These are phyloP conservation scores for Otolemur crassicaudatus DNA, from an alignment of 2,797 vertebrate genomes.

Conservation along the genomic window DNA sequence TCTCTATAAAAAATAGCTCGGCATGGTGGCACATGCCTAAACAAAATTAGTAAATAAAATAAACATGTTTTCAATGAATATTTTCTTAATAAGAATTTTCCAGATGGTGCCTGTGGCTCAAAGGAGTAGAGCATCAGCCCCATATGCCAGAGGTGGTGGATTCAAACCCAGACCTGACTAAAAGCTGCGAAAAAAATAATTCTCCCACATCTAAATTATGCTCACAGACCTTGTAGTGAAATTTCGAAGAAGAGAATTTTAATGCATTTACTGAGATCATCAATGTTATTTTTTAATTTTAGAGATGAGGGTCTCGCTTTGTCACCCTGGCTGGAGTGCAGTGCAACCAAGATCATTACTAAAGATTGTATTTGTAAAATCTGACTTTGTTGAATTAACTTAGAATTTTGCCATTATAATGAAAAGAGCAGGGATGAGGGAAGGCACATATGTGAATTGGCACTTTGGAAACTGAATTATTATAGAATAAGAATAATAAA, in stretches of 20 bases:
- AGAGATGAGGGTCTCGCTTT: too few relatives aligned
- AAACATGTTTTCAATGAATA: neutral
- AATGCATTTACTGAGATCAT: neutral
- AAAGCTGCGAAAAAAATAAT: too few relatives aligned
- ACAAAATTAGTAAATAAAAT: neutral
- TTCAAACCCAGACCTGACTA: too few relatives aligned
- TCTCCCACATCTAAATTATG: neutral
- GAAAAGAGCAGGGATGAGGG: neutral
- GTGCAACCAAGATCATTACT: neutral
- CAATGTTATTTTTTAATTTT: too few relatives aligned
- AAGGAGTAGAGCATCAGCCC: too few relatives aligned
- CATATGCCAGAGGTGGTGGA: too few relatives aligned
- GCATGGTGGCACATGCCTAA: too few relatives aligned
- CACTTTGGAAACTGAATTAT: neutral
- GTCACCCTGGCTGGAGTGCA: too few relatives aligned
- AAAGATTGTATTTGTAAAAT: constrained; percentile 21
- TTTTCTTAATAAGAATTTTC: constrained; percentile 34
- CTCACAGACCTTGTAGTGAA: neutral
- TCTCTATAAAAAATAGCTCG: too few relatives aligned
- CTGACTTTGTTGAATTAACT: neutral
- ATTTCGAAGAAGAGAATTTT: neutral
- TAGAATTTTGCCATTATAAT: constrained; percentile 8
- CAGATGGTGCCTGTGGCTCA: too few relatives aligned
- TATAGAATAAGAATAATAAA: neutral
- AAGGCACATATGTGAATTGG: neutral